Evolutionary conservation across 1,140 invertebrate species (phyloP).

Genomic region (Zaprionus gabonicus): DNA sequence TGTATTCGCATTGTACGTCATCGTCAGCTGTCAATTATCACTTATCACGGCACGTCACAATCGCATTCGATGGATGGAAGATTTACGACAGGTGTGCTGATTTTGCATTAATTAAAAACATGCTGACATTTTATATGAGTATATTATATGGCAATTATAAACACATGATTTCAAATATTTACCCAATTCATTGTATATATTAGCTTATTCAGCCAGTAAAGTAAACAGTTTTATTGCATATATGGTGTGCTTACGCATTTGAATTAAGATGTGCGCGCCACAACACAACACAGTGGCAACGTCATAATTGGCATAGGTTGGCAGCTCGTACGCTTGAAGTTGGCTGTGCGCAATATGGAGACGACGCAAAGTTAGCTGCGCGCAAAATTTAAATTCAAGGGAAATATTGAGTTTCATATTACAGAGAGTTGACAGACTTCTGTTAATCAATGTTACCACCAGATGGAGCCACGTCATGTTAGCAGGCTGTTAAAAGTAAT

Average conservation of each 20-base stretch:
- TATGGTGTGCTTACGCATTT: background rate
- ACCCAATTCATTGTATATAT: background rate
- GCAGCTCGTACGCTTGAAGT: constrained; percentile 6
- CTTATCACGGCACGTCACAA: constrained; percentile 30
- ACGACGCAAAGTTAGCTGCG: background rate
- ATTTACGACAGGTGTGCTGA: constrained; percentile 28
- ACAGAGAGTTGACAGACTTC: too few species aligned
- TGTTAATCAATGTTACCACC: too few species aligned
- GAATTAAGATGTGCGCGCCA: background rate
- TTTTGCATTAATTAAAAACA: constrained; percentile 46
- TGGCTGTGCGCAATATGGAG: background rate
- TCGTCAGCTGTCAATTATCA: constrained; percentile 37
- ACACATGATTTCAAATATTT: background rate
- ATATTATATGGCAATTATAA: constrained; percentile 4
- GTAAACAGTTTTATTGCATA: background rate
- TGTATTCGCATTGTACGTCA: constrained; percentile 27
- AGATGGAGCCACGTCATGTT: too few species aligned
- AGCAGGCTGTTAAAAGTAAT: too few species aligned
- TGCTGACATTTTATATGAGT: background rate
- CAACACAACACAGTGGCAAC: constrained; percentile 13
- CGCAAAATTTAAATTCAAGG: constrained; percentile 10
- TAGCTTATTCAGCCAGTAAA: background rate
- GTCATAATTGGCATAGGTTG: background rate
- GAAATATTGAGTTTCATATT: constrained; percentile 1
- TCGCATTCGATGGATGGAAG: constrained; percentile 23